Base-by-base conservation (phyloP, 1,140 invertebrate species). In the Brachionus plicatilis region DNA sequence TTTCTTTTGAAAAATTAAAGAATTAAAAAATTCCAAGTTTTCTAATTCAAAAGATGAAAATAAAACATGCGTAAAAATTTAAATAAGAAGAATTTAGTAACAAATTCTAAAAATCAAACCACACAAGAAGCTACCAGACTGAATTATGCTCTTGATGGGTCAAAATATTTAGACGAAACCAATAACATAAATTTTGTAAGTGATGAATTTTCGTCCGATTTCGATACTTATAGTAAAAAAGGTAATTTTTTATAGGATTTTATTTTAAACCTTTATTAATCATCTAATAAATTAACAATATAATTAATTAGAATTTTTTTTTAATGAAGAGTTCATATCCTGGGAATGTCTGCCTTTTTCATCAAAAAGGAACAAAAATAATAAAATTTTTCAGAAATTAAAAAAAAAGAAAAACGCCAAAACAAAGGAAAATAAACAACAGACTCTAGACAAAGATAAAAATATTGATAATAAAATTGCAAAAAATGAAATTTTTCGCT, bases 311-410 rank as follows among this genome's bases (percentile, higher is more conserved):
- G 5, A 6, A 37, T 47, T 47, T 6, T 12, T 47, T 47, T 14
- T 47, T 12, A 11, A 14, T 47, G 14, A 65, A 82, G 79, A 56
- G n/a, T 43, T 56, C 2, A 82, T 82, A 3, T 65, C 79, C 3
- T 82, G 79, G 79, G 79, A 82, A 47, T 82, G 79, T 41, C 6
- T 82, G n/a, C 79, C 79, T 12, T 82, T 82, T 47, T 20, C 79
- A 41, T 65, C 79, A 3, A 82, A 68, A 82, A 60, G 17, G n/a
- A 68, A 20, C n/a, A 82, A 68, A 82, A 24, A 65, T 14, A 20
- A 20, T 29, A 11, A 45, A 53, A 68, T 37, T 6, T 37, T 37
- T 37, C 33, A 80, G 9, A 53, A 20, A 47, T 20, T 17, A 14
- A 41, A 82, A 37, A 82, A 68, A 43, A 68, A 43, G 14, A 60